Percentiles rank a stretch among this genome's conserved stretches.
phyloP scores from a whole-genome alignment of 2,888 invertebrate species.

The Hirtodrosophila trivittata region DNA sequence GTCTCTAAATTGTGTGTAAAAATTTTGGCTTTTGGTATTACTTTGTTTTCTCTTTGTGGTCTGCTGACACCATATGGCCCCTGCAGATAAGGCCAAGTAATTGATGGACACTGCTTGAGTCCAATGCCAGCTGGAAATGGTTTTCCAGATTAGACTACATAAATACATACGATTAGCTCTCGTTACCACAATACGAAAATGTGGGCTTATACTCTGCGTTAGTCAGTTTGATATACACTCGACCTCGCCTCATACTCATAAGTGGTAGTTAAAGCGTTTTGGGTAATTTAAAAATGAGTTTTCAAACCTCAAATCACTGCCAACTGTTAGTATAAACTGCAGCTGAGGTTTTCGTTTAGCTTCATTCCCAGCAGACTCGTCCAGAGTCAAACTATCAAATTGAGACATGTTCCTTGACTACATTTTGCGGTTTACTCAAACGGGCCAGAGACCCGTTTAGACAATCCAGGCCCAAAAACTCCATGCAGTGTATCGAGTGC shows the following conservation, averaged over 20 bases:
- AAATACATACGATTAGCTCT: constrained; percentile 10
- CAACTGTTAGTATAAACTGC: constrained; percentile 7
- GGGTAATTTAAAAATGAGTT: constrained; percentile 6
- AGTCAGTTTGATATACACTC: too few species aligned
- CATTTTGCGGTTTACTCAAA: constrained; percentile 63
- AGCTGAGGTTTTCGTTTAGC: constrained; percentile 15
- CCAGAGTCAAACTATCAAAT: constrained; percentile 57
- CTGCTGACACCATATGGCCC: constrained; percentile 71
- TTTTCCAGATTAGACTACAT: constrained; percentile 20
- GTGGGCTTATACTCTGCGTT: neutral
- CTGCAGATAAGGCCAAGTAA: constrained; percentile 72
- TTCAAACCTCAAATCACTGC: constrained; percentile 19
- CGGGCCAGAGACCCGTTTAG: constrained; percentile 12
- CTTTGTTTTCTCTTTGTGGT: constrained; percentile 19
- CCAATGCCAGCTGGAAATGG: constrained; percentile 51
- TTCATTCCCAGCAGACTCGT: neutral
- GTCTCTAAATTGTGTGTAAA: constrained; percentile 78
- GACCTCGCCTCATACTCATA: constrained; percentile 4
- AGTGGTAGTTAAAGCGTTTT: constrained; percentile 18
- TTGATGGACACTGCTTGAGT: constrained; percentile 60
- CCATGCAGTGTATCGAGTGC: constrained; percentile 59
- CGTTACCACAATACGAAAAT: neutral
- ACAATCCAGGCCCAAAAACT: constrained; percentile 34
- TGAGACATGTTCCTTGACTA: constrained; percentile 71
- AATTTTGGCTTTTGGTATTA: constrained; percentile 49